phyloP scores from a whole-genome alignment of 2,797 vertebrate species.

The Thaleichthys pacificus region DNA sequence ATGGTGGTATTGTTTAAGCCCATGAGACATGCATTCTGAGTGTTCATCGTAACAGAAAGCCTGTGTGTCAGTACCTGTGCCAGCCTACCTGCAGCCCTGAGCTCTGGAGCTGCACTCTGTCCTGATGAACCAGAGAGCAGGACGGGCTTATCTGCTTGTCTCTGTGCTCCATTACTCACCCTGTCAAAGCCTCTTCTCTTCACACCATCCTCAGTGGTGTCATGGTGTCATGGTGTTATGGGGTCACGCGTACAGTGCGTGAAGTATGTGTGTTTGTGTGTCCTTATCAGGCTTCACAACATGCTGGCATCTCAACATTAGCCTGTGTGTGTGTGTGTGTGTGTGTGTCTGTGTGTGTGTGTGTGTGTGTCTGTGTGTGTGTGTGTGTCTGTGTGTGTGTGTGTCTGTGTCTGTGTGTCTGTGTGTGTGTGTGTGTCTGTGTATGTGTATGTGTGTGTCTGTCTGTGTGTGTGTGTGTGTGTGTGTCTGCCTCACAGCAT shows the following conservation, averaged over 20 bases:
- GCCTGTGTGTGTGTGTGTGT: neutral
- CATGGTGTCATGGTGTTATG: too few relatives aligned
- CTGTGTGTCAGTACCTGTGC: neutral
- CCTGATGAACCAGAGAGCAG: too few relatives aligned
- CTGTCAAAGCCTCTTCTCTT: too few relatives aligned
- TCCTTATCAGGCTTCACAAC: neutral
- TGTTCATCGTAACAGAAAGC: neutral
- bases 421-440: neutral
- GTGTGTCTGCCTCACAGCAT: neutral
- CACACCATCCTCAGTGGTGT: too few relatives aligned
- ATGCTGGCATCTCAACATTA: neutral
- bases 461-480: neutral
- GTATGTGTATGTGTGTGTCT: neutral
- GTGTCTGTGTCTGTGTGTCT: neutral
- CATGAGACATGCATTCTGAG: neutral
- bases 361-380: neutral
- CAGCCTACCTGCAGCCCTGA: neutral
- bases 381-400: neutral
- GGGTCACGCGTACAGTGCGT: too few relatives aligned
- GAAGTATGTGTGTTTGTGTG: too few relatives aligned
- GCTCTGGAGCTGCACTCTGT: too few relatives aligned
- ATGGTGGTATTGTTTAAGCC: too few relatives aligned
- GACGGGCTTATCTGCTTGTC: too few relatives aligned
- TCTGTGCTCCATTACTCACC: too few relatives aligned
- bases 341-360: neutral